These are phyloP conservation scores for Steinernema feltiae DNA, from an alignment of 1,140 invertebrate genomes.

Conservation along the genomic window DNA sequence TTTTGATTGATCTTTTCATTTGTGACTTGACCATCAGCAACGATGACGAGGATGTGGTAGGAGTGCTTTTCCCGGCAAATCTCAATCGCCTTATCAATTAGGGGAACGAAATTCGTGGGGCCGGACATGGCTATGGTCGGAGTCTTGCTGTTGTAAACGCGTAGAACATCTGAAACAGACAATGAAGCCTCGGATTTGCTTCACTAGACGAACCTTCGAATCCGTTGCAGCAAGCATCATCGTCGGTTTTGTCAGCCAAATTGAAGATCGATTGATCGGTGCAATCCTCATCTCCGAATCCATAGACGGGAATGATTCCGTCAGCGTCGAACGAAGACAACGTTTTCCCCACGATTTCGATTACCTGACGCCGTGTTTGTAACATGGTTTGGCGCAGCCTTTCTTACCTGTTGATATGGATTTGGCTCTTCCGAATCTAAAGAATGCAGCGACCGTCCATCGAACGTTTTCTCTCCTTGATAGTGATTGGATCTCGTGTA, in stretches of 20 bases:
- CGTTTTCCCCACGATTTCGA: slow-evolving; percentile 62
- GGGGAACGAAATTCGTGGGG: slow-evolving; percentile 62
- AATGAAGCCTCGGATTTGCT: neutral
- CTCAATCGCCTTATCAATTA: slow-evolving; percentile 61
- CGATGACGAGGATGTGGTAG: slow-evolving; percentile 57
- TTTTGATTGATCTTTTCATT: slow-evolving; percentile 61
- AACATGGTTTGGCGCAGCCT: neutral
- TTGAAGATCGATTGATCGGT: slow-evolving; percentile 60
- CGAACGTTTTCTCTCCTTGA: slow-evolving; percentile 61
- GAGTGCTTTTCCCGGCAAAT: slow-evolving; percentile 59
- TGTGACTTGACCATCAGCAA: slow-evolving; percentile 63
- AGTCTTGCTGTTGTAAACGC: slow-evolving; percentile 55
- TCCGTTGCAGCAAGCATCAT: slow-evolving; percentile 50
- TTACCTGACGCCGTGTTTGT: slow-evolving; percentile 56
- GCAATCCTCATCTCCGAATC: slow-evolving; percentile 61
- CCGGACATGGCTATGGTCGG: slow-evolving; percentile 58
- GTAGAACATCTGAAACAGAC: slow-evolving; percentile 49
- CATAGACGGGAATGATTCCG: slow-evolving; percentile 61
- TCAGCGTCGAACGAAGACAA: slow-evolving; percentile 62
- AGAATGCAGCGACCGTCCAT: slow-evolving; percentile 59
- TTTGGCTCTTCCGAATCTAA: slow-evolving; percentile 47
- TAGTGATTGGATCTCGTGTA: slow-evolving; percentile 63
- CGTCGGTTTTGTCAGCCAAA: slow-evolving; percentile 48
- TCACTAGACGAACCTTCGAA: slow-evolving; percentile 46
- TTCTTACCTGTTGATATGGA: slow-evolving; percentile 58